A percentile compares a stretch with the other conserved stretches of the same genome.
Evolutionary conservation across 2,113 vertebrate genomes (phyloP).

Genomic region (Zeus faber): DNA sequence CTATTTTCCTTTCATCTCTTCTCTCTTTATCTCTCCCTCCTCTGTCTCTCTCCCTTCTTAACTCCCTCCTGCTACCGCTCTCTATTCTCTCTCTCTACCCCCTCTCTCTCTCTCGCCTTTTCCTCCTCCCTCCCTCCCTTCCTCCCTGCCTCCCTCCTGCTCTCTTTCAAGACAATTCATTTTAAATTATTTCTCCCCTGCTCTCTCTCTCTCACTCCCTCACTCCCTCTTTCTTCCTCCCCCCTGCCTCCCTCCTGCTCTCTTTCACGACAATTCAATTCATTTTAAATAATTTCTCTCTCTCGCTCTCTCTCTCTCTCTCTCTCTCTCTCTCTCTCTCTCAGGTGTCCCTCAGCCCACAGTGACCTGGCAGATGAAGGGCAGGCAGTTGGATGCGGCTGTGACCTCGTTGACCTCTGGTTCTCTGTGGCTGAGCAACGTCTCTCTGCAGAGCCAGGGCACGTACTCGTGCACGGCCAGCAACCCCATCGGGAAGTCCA

Average conservation of each 20-base stretch:
- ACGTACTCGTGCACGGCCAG: conserved; percentile 79
- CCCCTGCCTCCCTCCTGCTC: background rate
- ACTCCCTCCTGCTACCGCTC: too few relatives aligned
- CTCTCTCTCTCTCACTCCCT: background rate
- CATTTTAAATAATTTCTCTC: background rate
- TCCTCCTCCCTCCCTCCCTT: background rate
- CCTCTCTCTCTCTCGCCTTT: conserved; percentile 2
- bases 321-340: background rate
- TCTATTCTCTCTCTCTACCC: background rate
- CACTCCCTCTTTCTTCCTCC: background rate
- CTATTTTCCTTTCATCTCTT: background rate
- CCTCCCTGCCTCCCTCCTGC: background rate
- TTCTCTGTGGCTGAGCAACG: conserved; percentile 79
- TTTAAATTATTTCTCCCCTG: background rate
- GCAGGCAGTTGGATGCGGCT: conserved; percentile 39
- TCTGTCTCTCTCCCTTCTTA: background rate
- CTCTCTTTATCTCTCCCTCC: background rate
- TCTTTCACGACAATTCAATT: conserved; percentile 42
- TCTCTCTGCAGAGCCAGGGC: conserved; percentile 75
- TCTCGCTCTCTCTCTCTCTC: background rate
- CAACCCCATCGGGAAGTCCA: conserved; percentile 78
- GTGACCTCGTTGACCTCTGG: conserved; percentile 69
- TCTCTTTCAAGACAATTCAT: background rate
- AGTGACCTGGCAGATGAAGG: conserved; percentile 78
- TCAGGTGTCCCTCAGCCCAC: conserved; percentile 82